Base-by-base conservation (phyloP, 2,888 invertebrate genomes). In the Cephus pulcher region DNA sequence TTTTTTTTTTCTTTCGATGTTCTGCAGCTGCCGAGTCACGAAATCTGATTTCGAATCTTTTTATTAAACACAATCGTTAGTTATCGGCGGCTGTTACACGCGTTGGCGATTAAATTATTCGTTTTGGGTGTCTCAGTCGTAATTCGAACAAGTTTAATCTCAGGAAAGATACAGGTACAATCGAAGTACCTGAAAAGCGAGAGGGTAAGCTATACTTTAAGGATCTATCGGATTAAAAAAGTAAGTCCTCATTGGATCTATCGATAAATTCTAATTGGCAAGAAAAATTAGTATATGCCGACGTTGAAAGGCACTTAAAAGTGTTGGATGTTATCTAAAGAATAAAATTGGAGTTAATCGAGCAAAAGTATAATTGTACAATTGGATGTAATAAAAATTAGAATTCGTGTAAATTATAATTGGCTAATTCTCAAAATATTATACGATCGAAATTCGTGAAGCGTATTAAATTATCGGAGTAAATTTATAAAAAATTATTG, bases 91-190 rank as follows among this genome's bases (percentile, higher is more conserved):
- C 9, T 9, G 0, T 56, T 23, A 9, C 56, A 9, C 23, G 56
- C 56, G 56, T 56, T 56, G 40, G 40, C 40, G 40, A 40, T 40
- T 56, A 23, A 56, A 56, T 56, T 56, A 56, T 56, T 56, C 15
- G 15, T 56, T 56, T 56, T 56, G 9, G 56, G 23, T 56, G 56
- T 56, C 56, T 56, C 56, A 23, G 32, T 71, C 23, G 32, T 76
- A 79, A 69, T 81, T 84, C 81, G 77, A 82, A 80, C 73, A 76
- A 79, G 77, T 79, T 81, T 82, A 74, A 83, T 78, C 80, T 87
- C 82, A 84, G 82, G 83, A 82, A 80, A 80, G 81, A 86, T 81
- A 78, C 81, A 80, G 82, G 85, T 87, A 86, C 83, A 85, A 87
- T 84, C 34, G 70, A 68, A 82, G 83, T 86, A 87, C 85, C 85